Evolutionary conservation across 2,797 vertebrate species (phyloP), one percentile per base, ranked within the genome.

Genomic region (Austrolebias charrua): DNA sequence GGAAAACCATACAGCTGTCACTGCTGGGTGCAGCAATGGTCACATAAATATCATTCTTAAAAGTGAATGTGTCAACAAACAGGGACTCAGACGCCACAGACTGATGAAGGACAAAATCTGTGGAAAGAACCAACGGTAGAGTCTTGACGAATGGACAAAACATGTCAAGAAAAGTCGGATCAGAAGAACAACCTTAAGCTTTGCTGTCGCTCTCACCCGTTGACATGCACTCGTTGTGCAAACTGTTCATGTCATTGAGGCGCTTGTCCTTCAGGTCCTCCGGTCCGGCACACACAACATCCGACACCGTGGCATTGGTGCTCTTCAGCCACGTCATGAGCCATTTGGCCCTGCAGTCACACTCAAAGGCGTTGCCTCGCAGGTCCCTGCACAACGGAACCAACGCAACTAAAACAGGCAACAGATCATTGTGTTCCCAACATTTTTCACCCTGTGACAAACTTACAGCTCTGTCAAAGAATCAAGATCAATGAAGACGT

Each of bases 261-360:
- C 94, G 94, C 90, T 96, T 97, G 87, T 95, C 96, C 91, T 95
- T 95, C 91, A 97, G 95, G 78, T 96, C 95, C 67, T 95, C 94
- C 0, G 97, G 98, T 20, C 95, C 95, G 4, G 90, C 89, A 80
- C 97, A 99, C 64, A 96, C 76, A 70, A 95, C 95, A 81, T 98
- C 96, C 1, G 96, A 97, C 79, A 98, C 97, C 9, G 96, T 96
- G 82, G 97, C 96, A 64, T 99, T 99, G 74, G 97, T 99, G 93
- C 90, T 96, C 90, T 96, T 98, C 88, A 99, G 82, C 98, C 97
- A 99, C 73, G 83, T 89, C 92, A 97, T 97, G 86, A 99, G 84
- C 98, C 98, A 99, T 87, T 99, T 99, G 72, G 95, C 93, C 76
- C 96, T 95, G 89, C 98, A 99, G 91, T 99, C 96, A 71, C 98